These are phyloP conservation scores for Dysidea cf. avara DNA, from an alignment of 37 sponge, comb jelly and placozoan species.

Conservation along the genomic window DNA sequence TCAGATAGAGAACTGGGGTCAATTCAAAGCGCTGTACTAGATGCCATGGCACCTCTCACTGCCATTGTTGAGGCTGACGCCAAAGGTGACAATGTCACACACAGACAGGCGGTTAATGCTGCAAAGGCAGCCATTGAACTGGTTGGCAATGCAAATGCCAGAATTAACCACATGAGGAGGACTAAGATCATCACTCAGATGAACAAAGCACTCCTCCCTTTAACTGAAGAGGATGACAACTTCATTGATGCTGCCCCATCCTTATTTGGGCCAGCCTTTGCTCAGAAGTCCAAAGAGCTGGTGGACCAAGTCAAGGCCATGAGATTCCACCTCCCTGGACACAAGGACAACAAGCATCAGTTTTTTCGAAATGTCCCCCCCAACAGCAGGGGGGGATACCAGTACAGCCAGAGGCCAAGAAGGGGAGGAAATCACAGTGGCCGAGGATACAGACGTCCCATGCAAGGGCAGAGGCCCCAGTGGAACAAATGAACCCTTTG, in stretches of 20 bases:
- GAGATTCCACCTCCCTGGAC: no score
- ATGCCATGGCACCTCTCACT: conserved; percentile 27
- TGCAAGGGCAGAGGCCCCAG: no score
- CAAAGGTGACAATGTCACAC: no score
- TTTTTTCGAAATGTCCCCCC: conserved; percentile 8
- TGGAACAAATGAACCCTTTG: no score
- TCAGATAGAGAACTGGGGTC: conserved; percentile 1
- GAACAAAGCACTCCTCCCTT: conserved; percentile 2
- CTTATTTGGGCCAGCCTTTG: conserved; percentile 10
- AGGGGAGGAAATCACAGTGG: no score
- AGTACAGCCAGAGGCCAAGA: no score
- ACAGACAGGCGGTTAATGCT: background rate
- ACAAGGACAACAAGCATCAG: no score
- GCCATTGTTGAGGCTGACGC: conserved; percentile 13
- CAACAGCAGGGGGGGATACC: background rate
- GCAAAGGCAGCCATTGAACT: conserved; percentile 1
- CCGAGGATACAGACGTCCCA: no score
- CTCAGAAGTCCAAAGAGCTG: background rate
- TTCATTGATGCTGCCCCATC: background rate
- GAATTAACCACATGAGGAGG: background rate
- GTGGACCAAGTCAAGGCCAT: background rate
- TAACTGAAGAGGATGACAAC: conserved; percentile 1
- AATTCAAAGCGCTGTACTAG: conserved; percentile 10
- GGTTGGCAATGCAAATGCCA: conserved; percentile 14
- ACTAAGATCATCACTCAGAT: conserved; percentile 1